Evolutionary conservation across 1,140 invertebrate species (phyloP).

Genomic region (Trachymyrmex septentrionalis): DNA sequence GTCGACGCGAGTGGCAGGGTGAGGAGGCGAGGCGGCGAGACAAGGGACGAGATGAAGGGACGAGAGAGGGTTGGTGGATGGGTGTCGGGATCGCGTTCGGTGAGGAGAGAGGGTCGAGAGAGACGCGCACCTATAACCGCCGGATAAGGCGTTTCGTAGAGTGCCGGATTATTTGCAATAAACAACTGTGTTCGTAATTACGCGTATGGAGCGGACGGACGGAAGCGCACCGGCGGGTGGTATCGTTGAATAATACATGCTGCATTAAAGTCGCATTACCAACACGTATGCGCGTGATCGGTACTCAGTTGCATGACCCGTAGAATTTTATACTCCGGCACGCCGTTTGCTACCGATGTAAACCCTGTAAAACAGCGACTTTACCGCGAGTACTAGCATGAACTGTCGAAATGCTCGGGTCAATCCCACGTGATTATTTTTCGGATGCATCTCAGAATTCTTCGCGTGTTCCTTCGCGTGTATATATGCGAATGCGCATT

Average conservation of each 20-base stretch:
- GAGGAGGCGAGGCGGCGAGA: background rate
- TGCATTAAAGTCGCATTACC: slow-evolving; percentile 74
- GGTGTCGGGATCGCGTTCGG: slow-evolving; percentile 32
- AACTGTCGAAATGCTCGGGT: slow-evolving; percentile 33
- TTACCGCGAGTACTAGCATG: background rate
- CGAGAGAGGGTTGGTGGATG: slow-evolving; percentile 23
- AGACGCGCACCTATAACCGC: slow-evolving; percentile 19
- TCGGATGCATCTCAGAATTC: background rate
- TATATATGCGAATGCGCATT: background rate
- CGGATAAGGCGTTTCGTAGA: slow-evolving; percentile 10
- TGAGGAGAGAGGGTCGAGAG: slow-evolving; percentile 7
- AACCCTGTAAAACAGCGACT: slow-evolving; percentile 14
- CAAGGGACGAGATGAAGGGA: slow-evolving; percentile 4
- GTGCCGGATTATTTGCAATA: slow-evolving; percentile 51
- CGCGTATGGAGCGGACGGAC: slow-evolving; percentile 40
- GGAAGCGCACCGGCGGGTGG: slow-evolving; percentile 60
- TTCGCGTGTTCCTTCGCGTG: background rate
- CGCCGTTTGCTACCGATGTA: background rate
- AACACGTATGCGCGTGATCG: slow-evolving; percentile 73
- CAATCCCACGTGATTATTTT: slow-evolving; percentile 29
- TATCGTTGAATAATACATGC: slow-evolving; percentile 77
- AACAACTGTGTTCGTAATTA: slow-evolving; percentile 66
- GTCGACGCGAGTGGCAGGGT: slow-evolving; percentile 59
- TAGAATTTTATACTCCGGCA: slow-evolving; percentile 59
- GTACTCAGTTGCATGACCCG: slow-evolving; percentile 41